Percentiles rank a stretch among this genome's conserved stretches.
These are phyloP conservation scores for Mallotus villosus DNA, from an alignment of 2,797 vertebrate genomes.

Conservation along the genomic window DNA sequence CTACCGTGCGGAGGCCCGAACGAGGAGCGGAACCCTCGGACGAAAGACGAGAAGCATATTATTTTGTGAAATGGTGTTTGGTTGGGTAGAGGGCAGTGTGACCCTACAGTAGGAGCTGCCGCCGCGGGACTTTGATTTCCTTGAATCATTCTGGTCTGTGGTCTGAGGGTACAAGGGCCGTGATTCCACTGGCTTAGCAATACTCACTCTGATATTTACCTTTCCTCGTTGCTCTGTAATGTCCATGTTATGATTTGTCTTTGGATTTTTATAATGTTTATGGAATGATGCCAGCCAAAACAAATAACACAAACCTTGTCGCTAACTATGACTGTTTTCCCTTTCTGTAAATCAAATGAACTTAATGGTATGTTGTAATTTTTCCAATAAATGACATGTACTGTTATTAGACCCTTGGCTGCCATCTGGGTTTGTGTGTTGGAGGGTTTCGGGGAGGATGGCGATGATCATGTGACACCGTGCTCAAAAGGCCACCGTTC, in stretches of 20 bases:
- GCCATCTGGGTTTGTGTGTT: slow-evolving; percentile 30
- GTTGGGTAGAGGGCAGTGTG: slow-evolving; percentile 14
- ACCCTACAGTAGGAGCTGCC: slow-evolving; percentile 39
- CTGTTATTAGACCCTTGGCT: slow-evolving; percentile 43
- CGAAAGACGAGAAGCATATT: neutral
- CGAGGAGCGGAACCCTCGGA: slow-evolving; percentile 12
- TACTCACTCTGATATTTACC: slow-evolving; percentile 50
- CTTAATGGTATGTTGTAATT: slow-evolving; percentile 47
- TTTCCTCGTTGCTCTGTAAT: slow-evolving; percentile 37
- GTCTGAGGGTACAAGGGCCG: slow-evolving; percentile 24
- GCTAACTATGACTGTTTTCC: slow-evolving; percentile 52
- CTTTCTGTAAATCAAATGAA: slow-evolving; percentile 59
- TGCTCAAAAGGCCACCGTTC: slow-evolving; percentile 11
- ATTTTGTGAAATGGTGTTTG: neutral
- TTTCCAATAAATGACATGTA: slow-evolving; percentile 68
- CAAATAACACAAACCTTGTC: slow-evolving; percentile 45
- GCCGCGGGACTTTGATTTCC: slow-evolving; percentile 31
- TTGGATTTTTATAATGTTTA: slow-evolving; percentile 59
- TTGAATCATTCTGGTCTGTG: slow-evolving; percentile 40
- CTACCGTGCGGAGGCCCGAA: slow-evolving; percentile 1
- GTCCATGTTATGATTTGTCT: slow-evolving; percentile 55
- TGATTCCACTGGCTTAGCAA: slow-evolving; percentile 50
- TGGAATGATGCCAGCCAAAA: slow-evolving; percentile 51
- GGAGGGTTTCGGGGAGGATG: slow-evolving; percentile 18
- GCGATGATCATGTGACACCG: slow-evolving; percentile 27